phyloP scores from a whole-genome alignment of 2,888 invertebrate species.

The Tipula unca region DNA sequence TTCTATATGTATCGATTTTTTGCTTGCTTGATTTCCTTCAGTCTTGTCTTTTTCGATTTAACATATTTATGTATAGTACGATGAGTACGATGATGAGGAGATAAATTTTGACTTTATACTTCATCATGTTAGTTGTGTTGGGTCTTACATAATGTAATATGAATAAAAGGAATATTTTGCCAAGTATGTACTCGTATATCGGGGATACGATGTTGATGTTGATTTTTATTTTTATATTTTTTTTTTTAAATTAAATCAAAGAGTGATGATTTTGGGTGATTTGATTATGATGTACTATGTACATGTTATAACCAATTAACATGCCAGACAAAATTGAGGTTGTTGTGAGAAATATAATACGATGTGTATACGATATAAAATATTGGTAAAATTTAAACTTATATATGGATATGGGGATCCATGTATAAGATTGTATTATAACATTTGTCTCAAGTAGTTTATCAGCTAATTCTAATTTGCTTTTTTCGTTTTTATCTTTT shows the following conservation, averaged over 20 bases:
- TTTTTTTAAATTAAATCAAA: background rate
- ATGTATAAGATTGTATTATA: no score
- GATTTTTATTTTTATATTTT: background rate
- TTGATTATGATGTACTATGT: background rate
- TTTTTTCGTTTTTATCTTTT: no score
- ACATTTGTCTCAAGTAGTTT: background rate
- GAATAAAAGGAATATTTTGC: background rate
- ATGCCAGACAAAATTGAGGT: background rate
- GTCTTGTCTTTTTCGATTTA: background rate
- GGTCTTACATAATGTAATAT: background rate
- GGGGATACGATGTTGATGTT: background rate
- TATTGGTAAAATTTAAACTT: no score
- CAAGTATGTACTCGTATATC: no score
- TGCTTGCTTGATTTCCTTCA: background rate
- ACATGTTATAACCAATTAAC: background rate
- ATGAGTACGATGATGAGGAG: background rate
- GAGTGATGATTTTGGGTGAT: background rate
- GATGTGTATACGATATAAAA: no score
- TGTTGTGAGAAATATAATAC: background rate
- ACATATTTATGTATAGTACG: background rate
- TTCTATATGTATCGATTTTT: background rate
- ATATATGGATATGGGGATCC: no score
- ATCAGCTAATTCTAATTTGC: no score
- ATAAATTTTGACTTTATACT: background rate
- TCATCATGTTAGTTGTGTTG: background rate